phyloP scores from a whole-genome alignment of 2,113 vertebrate species.

The Machaerirhynchus nigripectus region DNA sequence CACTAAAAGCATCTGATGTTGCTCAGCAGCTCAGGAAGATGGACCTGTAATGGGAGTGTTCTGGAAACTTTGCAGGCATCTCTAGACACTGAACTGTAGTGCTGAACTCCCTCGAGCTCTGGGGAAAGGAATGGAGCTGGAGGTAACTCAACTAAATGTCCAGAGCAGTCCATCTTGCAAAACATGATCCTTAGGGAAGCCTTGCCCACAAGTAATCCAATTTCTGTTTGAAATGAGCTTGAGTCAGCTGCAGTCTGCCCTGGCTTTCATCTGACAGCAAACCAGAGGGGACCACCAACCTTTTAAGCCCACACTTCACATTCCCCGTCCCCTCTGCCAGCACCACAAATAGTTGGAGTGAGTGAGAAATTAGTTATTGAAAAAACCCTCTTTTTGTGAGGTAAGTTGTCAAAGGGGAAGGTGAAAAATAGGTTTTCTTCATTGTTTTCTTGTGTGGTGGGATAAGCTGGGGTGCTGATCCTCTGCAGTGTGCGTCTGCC shows the following conservation, averaged over 20 bases:
- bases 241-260: not conserved
- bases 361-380: not conserved
- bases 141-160: not conserved
- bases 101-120: rapidly evolving
- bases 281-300: not conserved
- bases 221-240: not conserved
- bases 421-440: not conserved
- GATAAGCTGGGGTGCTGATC: not conserved
- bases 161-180: not conserved
- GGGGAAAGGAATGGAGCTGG: not conserved
- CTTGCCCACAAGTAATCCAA: not conserved
- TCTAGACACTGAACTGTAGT: rapidly evolving
- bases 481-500: not conserved
- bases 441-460: not conserved
- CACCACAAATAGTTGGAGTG: not conserved
- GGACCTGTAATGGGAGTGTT: not conserved
- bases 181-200: not conserved
- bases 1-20: not conserved
- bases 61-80: not conserved
- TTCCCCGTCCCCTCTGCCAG: not conserved
- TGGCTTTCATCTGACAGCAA: not conserved
- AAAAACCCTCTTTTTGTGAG: not conserved
- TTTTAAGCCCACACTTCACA: not conserved
- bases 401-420: not conserved
- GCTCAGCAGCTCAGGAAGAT: not conserved